A percentile compares a stretch with the other conserved stretches of the same genome.
Conservation (phyloP, 2,888 invertebrate genomes). For the Unio delphinus region DNA sequence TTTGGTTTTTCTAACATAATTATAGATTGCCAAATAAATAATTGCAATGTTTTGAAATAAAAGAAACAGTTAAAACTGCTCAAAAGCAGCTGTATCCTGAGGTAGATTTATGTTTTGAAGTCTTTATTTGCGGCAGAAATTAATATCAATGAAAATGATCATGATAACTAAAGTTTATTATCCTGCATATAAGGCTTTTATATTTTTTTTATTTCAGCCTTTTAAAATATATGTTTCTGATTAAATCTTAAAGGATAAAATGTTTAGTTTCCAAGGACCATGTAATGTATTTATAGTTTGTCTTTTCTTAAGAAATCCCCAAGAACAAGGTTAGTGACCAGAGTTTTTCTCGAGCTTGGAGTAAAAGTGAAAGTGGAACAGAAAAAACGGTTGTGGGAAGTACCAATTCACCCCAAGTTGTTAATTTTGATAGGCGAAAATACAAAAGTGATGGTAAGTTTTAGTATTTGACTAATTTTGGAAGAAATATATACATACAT, state of each 20-base stretch:
- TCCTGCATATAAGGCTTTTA: too few relatives aligned
- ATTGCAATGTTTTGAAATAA: too few relatives aligned
- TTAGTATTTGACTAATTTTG: not conserved
- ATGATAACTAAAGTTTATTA: too few relatives aligned
- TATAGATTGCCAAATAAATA: too few relatives aligned
- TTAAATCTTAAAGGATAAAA: not conserved
- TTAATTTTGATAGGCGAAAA: conserved; percentile 58
- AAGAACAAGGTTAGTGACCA: conserved; percentile 46
- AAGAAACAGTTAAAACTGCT: too few relatives aligned
- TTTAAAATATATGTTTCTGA: not conserved
- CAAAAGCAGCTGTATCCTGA: too few relatives aligned
- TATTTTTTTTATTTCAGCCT: too few relatives aligned
- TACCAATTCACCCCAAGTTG: conserved; percentile 28
- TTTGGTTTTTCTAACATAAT: not conserved
- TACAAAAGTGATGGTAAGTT: conserved; percentile 63
- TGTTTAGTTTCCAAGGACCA: not conserved
- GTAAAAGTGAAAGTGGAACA: conserved; percentile 52
- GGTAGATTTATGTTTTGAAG: too few relatives aligned
- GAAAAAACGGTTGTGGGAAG: conserved; percentile 28
- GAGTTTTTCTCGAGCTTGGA: conserved; percentile 64
- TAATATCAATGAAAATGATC: too few relatives aligned
- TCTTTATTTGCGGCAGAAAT: too few relatives aligned
- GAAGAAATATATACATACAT: not conserved
- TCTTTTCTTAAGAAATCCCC: conserved; percentile 16
- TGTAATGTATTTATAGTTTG: not conserved